Evolutionary conservation across 1,140 invertebrate genomes (phyloP).

Genomic region (Dreissena polymorpha): DNA sequence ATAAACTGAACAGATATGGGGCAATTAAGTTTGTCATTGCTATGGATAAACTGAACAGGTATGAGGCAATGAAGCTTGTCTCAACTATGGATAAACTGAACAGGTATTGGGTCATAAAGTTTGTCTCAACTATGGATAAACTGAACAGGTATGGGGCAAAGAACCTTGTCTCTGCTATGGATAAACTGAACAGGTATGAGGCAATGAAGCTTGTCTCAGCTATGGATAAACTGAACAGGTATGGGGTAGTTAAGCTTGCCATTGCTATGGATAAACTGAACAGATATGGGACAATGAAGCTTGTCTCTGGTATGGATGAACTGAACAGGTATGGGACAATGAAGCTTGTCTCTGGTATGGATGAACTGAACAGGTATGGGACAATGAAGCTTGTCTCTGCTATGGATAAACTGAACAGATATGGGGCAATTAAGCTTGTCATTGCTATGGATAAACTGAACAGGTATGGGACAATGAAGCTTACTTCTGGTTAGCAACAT

Average conservation of each 20-base stretch:
- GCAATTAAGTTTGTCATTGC: conserved; percentile 93
- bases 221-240: background rate
- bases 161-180: too few species aligned
- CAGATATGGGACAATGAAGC: too few species aligned
- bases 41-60: conserved; percentile 92
- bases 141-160: too few species aligned
- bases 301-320: background rate
- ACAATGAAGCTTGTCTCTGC: background rate
- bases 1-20: conserved; percentile 90
- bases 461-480: too few species aligned
- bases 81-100: conserved; percentile 87
- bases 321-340: too few species aligned
- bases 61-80: conserved; percentile 72
- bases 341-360: background rate
- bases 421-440: conserved; percentile 97
- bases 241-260: too few species aligned
- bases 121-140: background rate
- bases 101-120: conserved; percentile 82
- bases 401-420: conserved; percentile 96
- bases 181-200: too few species aligned
- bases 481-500: too few species aligned
- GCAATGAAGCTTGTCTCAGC: too few species aligned
- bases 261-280: background rate
- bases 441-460: conserved; percentile 94
- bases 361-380: too few species aligned